Percentiles rank a stretch among this genome's conserved stretches.
Evolutionary conservation across 1,140 invertebrate genomes (phyloP).

Genomic region (Heliconius eleuchia): DNA sequence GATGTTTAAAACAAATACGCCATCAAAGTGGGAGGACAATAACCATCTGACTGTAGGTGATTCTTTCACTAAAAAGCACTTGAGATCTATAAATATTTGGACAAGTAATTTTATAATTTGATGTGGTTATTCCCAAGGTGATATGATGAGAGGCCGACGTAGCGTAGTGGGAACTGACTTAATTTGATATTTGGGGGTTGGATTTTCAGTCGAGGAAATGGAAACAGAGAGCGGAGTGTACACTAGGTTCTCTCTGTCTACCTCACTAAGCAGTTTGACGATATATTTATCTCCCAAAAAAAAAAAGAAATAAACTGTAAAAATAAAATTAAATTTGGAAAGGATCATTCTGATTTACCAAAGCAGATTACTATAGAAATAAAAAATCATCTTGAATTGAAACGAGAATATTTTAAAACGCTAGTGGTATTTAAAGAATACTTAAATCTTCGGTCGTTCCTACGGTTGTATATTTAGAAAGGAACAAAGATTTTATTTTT

Average conservation of each 20-base stretch:
- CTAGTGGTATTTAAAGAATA: constrained; percentile 7
- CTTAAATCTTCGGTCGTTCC: not conserved
- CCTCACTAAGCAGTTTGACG: no score
- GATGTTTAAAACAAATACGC: constrained; percentile 65
- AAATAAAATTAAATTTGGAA: not conserved
- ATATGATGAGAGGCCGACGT: not conserved
- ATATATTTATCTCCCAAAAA: no score
- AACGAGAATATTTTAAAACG: constrained; percentile 8
- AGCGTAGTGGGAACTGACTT: no score
- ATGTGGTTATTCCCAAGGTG: not conserved
- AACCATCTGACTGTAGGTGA: constrained; percentile 14
- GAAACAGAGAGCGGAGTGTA: no score
- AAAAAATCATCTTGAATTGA: not conserved
- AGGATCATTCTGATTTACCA: not conserved
- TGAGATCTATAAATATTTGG: constrained; percentile 11
- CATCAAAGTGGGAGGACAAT: constrained; percentile 44
- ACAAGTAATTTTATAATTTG: constrained; percentile 7
- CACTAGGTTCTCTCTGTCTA: no score
- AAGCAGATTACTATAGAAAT: constrained; percentile 1
- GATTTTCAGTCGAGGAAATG: no score
- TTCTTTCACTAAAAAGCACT: constrained; percentile 14
- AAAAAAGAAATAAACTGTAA: not conserved
- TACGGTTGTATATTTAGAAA: constrained; percentile 14
- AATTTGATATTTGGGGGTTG: no score
- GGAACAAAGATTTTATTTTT: constrained; percentile 14